phyloP scores from a whole-genome alignment of 2,888 invertebrate species.

The Parasteatoda lunata region DNA sequence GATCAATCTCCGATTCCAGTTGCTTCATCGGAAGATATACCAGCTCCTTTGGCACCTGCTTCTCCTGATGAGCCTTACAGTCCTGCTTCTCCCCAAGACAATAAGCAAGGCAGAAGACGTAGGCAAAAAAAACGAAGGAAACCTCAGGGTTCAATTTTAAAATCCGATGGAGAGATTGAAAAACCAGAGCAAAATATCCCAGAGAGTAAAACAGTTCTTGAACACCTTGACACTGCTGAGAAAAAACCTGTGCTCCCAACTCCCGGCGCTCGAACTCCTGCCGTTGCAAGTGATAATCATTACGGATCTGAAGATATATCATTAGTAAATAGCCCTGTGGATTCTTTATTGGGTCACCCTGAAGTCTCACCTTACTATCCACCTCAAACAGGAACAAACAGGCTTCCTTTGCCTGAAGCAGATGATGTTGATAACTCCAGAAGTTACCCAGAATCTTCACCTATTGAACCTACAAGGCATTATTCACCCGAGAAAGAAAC shows the following conservation, averaged over 20 bases:
- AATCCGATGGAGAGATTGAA: not conserved
- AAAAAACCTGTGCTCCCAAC: not conserved
- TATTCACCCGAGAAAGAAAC: slow-evolving; percentile 16
- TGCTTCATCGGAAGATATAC: not conserved
- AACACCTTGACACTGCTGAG: slow-evolving; percentile 8
- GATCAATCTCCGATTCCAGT: not conserved
- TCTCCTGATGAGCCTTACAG: slow-evolving; percentile 8
- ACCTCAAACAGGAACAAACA: slow-evolving; percentile 39
- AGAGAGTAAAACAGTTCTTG: slow-evolving; percentile 8
- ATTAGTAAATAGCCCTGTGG: slow-evolving; percentile 7
- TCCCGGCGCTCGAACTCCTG: not conserved
- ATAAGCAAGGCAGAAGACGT: slow-evolving; percentile 33
- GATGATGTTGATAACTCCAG: slow-evolving; percentile 19
- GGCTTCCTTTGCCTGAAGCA: slow-evolving; percentile 30
- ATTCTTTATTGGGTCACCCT: not conserved
- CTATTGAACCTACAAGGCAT: not conserved
- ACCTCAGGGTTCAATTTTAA: slow-evolving; percentile 25
- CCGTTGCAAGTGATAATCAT: not conserved
- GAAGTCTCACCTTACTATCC: slow-evolving; percentile 27
- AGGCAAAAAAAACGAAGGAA: slow-evolving; percentile 57
- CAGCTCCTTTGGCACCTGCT: not conserved
- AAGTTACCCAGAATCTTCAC: slow-evolving; percentile 14
- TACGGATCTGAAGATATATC: not conserved
- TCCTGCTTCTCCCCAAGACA: slow-evolving; percentile 18
- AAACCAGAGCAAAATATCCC: not conserved